Percentiles rank a stretch among this genome's conserved stretches.
Evolutionary conservation across 2,113 vertebrate species (phyloP).

Genomic region (Takifugu flavidus): DNA sequence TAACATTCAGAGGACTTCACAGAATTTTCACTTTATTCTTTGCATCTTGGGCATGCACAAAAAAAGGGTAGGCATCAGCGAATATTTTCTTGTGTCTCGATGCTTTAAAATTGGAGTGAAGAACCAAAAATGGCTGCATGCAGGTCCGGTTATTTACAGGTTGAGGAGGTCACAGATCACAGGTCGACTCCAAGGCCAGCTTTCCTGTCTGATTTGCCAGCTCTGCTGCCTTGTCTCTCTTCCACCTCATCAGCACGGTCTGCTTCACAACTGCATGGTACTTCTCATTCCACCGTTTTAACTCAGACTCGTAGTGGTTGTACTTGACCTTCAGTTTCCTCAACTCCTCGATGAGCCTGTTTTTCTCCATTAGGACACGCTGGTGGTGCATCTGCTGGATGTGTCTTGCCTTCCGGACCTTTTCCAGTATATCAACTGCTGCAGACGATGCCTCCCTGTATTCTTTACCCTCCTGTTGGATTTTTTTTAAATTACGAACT

Average conservation of each 20-base stretch:
- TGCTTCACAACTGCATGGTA: constrained; percentile 79
- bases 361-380: constrained; percentile 82
- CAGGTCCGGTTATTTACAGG: constrained; percentile 14
- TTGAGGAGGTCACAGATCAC: constrained; percentile 27
- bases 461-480: constrained; percentile 76
- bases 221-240: constrained; percentile 76
- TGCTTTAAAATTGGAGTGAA: neutral
- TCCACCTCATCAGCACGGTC: constrained; percentile 78
- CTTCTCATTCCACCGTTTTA: constrained; percentile 82
- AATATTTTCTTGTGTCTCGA: too few relatives aligned
- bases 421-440: constrained; percentile 73
- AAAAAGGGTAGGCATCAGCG: neutral
- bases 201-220: neutral
- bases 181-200: neutral
- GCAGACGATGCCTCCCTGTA: constrained; percentile 70
- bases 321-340: constrained; percentile 83
- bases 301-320: constrained; percentile 74
- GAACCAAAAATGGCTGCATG: neutral
- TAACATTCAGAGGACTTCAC: neutral
- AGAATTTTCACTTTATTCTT: neutral
- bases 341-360: constrained; percentile 79
- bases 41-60: neutral
- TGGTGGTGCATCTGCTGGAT: constrained; percentile 83
- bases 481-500: constrained; percentile 71
- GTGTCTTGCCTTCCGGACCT: constrained; percentile 80